phyloP scores from a whole-genome alignment of 2,113 vertebrate genomes.

The Poeciliopsis occidentalis region DNA sequence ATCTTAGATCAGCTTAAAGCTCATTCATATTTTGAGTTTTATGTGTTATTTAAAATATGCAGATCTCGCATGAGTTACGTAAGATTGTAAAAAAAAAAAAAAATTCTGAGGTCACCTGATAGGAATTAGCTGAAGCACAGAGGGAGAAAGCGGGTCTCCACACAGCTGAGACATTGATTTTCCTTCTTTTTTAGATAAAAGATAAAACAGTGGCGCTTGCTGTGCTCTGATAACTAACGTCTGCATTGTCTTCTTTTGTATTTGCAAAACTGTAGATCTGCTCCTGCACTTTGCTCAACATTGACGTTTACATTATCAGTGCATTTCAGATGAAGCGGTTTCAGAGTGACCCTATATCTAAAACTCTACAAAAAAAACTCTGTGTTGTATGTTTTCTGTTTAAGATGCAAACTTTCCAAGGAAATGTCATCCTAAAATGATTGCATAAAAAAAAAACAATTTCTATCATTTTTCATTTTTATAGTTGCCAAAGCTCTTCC shows the following conservation, averaged over 20 bases:
- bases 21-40: background rate
- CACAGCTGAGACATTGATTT: conserved; percentile 51
- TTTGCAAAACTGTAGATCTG: conserved; percentile 25
- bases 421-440: no score
- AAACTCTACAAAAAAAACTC: no score
- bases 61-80: background rate
- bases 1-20: conserved; percentile 1
- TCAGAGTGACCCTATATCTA: background rate
- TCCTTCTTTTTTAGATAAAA: conserved; percentile 50
- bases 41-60: background rate
- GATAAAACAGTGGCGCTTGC: conserved; percentile 27
- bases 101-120: conserved; percentile 26
- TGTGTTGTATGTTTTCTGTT: no score
- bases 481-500: no score
- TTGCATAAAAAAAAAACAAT: no score
- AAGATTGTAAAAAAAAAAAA: conserved; percentile 1
- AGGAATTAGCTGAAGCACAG: conserved; percentile 41
- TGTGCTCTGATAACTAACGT: conserved; percentile 39
- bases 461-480: no score
- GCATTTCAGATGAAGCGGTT: conserved; percentile 12
- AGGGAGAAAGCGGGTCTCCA: conserved; percentile 47
- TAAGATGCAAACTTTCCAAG: no score
- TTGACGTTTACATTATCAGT: conserved; percentile 17
- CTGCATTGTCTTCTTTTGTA: conserved; percentile 49
- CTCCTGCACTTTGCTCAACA: conserved; percentile 41